Evolutionary conservation across 2,888 invertebrate species (phyloP), one percentile per base, ranked within the genome.

Genomic region (Metallyticus violacea): DNA sequence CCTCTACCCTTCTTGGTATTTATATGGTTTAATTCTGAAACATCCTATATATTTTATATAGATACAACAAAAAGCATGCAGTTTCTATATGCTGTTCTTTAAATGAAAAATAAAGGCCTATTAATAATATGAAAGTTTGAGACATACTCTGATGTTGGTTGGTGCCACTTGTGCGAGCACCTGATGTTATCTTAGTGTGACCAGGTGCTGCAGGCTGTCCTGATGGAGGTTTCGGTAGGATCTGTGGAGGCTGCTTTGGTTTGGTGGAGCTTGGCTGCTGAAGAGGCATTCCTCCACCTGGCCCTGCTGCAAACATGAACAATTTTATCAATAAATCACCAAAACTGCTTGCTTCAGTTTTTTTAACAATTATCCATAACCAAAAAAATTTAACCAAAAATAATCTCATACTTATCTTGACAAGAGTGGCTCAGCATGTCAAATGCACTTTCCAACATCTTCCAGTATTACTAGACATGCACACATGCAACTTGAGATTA

Each of bases 161-260:
- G 7, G 87, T 80, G 26, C 85, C 78, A 82, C 83, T 79, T 80
- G 88, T 9, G 82, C 88, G 77, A 89, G 88, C 81, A 89, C 88
- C 86, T 89, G 88, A 82, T 86, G 89, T 22, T 87, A 88, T 79
- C 88, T 89, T 88, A 88, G 88, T 81, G 86, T 88, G 80, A 85
- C 88, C 27, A 85, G 88, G 29, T 87, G 87, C 78, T 87, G 89
- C 40, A 27, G 83, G 77, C 27, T 83, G 83, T 9, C 83, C 83
- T n/a, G 83, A 77, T 27, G 91, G 91, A 27, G 94, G 94, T 91
- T 95, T 95, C 77, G 94, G 94, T 90, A 94, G 92, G 89, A 94
- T 94, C 90, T 94, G 94, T 76, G 94, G 94, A 3, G 94, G 94
- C 87, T 93, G 92, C 84, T 90, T 93, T 92, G 80, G 91, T 90